Conservation (phyloP, 37 sponge, comb jelly and placozoan species). For the Cliona cf. orientalis region DNA sequence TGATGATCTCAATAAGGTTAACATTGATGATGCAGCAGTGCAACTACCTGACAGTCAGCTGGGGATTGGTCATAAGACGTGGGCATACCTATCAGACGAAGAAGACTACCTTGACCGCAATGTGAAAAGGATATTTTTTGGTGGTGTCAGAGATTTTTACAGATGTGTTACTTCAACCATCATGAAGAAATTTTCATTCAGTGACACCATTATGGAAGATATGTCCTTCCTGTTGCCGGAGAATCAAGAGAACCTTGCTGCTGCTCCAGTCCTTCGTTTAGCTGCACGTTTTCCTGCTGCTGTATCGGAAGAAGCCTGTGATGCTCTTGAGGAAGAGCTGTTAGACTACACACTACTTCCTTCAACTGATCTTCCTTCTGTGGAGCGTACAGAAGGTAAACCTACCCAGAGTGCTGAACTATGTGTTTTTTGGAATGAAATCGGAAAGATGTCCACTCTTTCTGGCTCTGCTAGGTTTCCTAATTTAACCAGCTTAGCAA, state of each 20-base stretch:
- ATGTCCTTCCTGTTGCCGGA: background rate
- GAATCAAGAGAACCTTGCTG: background rate
- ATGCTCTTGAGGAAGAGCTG: conserved; percentile 2
- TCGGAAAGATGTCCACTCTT: background rate
- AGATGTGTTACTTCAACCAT: background rate
- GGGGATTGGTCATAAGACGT: conserved; percentile 20
- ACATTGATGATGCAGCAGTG: conserved; percentile 3
- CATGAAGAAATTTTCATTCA: conserved; percentile 9
- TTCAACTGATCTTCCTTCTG: background rate
- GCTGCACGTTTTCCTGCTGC: conserved; percentile 7
- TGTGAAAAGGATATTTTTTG: background rate
- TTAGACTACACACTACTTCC: conserved; percentile 1
- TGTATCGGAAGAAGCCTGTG: background rate
- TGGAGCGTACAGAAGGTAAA: background rate
- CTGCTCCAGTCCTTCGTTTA: background rate
- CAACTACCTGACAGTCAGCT: conserved; percentile 8
- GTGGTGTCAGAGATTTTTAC: background rate
- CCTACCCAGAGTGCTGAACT: too few species aligned
- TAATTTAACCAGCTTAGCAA: background rate
- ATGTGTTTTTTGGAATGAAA: too few species aligned
- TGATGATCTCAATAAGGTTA: background rate
- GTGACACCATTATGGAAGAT: background rate
- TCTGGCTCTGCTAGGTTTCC: background rate
- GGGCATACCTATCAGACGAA: background rate
- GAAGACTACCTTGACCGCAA: conserved; percentile 6